phyloP scores from a whole-genome alignment of 2,888 invertebrate genomes.

The Sinopyrophorus schimmeli region DNA sequence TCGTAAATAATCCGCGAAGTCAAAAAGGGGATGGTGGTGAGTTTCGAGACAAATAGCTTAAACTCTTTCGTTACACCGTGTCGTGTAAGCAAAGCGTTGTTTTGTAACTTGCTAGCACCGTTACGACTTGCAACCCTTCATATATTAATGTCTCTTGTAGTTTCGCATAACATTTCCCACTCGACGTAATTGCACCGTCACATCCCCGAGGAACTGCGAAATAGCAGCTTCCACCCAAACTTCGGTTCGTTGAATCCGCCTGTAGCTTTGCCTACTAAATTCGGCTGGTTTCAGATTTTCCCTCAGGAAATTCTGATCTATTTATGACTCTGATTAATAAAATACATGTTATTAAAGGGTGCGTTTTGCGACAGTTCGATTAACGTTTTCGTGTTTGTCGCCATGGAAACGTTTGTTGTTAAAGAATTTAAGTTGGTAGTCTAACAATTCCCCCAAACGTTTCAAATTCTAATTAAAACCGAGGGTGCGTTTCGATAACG shows the following conservation, averaged over 20 bases:
- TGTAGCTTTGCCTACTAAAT: not conserved
- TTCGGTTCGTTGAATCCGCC: conserved; percentile 8
- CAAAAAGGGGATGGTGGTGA: too few relatives aligned
- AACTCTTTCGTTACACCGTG: conserved; percentile 32
- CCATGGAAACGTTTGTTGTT: too few relatives aligned
- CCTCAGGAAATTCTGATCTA: conserved; percentile 6
- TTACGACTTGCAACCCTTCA: conserved; percentile 17
- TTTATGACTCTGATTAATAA: conserved; percentile 9
- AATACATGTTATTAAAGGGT: too few relatives aligned
- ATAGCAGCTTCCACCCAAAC: conserved; percentile 22
- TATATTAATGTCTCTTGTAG: conserved; percentile 25
- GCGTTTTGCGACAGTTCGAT: too few relatives aligned
- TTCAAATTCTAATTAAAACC: too few relatives aligned
- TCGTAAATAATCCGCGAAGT: conserved; percentile 18
- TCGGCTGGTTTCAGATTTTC: conserved; percentile 12
- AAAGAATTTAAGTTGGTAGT: too few relatives aligned
- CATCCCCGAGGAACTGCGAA: conserved; percentile 26
- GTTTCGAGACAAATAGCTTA: too few relatives aligned
- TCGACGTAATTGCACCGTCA: conserved; percentile 28
- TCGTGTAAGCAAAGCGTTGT: conserved; percentile 23
- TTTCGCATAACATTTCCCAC: conserved; percentile 21
- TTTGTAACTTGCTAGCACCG: conserved; percentile 21
- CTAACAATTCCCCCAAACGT: too few relatives aligned
- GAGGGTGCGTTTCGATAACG: too few relatives aligned
- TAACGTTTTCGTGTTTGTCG: too few relatives aligned